Percentiles rank a stretch among this genome's conserved stretches.
These are phyloP conservation scores for Noctuana brunneofusca DNA, from an alignment of 2,888 invertebrate genomes.

Conservation along the genomic window DNA sequence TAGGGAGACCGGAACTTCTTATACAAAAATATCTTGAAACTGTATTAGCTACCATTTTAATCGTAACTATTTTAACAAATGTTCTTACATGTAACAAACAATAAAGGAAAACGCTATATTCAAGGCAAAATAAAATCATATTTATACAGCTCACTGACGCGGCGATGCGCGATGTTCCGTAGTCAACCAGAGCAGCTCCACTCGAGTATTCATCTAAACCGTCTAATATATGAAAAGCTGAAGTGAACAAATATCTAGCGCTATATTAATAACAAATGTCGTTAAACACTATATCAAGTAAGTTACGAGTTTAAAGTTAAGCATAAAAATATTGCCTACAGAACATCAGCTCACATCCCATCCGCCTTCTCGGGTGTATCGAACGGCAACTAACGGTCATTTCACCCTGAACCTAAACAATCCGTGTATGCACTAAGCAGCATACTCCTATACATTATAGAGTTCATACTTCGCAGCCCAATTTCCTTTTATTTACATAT, in stretches of 20 bases:
- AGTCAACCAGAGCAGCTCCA: not conserved
- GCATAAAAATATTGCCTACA: slow-evolving; percentile 8
- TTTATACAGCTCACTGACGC: slow-evolving; percentile 12
- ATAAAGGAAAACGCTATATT: slow-evolving; percentile 31
- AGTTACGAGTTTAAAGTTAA: slow-evolving; percentile 9
- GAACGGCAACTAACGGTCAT: not conserved
- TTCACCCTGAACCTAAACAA: slow-evolving; percentile 20
- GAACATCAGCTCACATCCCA: not conserved
- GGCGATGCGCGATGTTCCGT: slow-evolving; percentile 9
- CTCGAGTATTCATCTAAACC: not conserved
- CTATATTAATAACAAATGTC: slow-evolving; percentile 10
- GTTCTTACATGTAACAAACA: slow-evolving; percentile 29
- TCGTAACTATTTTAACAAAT: slow-evolving; percentile 31
- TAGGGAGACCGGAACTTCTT: slow-evolving; percentile 14
- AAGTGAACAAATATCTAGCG: slow-evolving; percentile 21
- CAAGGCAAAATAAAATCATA: slow-evolving; percentile 28
- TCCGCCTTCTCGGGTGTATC: not conserved
- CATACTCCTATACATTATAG: slow-evolving; percentile 26
- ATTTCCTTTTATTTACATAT: slow-evolving; percentile 60
- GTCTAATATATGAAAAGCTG: not conserved
- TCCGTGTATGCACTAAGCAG: slow-evolving; percentile 7
- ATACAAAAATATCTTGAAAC: slow-evolving; percentile 35
- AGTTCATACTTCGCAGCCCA: slow-evolving; percentile 44
- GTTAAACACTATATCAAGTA: slow-evolving; percentile 9
- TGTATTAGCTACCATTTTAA: slow-evolving; percentile 34